Conservation (phyloP, 1,140 invertebrate species). For the Hypothenemus hampei region DNA sequence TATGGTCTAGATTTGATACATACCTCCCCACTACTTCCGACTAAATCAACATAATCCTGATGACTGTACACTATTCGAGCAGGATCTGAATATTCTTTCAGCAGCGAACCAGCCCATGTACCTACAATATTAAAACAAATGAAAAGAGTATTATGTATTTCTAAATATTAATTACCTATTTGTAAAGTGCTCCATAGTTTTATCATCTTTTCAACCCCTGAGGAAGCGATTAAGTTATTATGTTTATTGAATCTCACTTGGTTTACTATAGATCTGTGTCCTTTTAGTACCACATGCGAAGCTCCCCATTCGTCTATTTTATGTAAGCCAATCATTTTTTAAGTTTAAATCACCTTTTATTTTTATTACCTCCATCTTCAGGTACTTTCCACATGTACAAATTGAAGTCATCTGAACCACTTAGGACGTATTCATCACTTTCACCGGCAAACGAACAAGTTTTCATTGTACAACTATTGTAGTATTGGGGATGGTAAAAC, state of each 20-base stretch:
- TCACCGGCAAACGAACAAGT: constrained; percentile 91
- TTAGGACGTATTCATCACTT: constrained; percentile 82
- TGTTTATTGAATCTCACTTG: constrained; percentile 87
- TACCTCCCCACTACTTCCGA: constrained; percentile 70
- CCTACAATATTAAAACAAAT: constrained; percentile 8
- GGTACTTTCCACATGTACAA: constrained; percentile 92
- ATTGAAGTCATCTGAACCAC: constrained; percentile 93
- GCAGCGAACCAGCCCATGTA: constrained; percentile 53
- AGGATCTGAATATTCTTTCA: constrained; percentile 55
- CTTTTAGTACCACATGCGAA: constrained; percentile 77
- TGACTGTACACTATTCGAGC: constrained; percentile 77
- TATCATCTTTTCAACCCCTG: constrained; percentile 92
- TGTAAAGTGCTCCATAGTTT: constrained; percentile 78
- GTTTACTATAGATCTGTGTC: constrained; percentile 93
- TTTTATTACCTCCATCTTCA: constrained; percentile 51
- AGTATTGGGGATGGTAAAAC: constrained; percentile 89
- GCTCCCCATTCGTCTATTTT: constrained; percentile 45
- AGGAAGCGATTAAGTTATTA: constrained; percentile 83
- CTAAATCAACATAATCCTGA: constrained; percentile 78
- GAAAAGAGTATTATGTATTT: too few relatives aligned
- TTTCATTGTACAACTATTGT: constrained; percentile 96
- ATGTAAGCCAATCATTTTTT: constrained; percentile 2
- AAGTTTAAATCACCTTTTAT: background rate
- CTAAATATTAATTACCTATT: constrained; percentile 44
- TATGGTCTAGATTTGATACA: constrained; percentile 22